A percentile compares a stretch with the other conserved stretches of the same genome.
phyloP scores from a whole-genome alignment of 2,888 invertebrate genomes.

The Cosmia pyralina region DNA sequence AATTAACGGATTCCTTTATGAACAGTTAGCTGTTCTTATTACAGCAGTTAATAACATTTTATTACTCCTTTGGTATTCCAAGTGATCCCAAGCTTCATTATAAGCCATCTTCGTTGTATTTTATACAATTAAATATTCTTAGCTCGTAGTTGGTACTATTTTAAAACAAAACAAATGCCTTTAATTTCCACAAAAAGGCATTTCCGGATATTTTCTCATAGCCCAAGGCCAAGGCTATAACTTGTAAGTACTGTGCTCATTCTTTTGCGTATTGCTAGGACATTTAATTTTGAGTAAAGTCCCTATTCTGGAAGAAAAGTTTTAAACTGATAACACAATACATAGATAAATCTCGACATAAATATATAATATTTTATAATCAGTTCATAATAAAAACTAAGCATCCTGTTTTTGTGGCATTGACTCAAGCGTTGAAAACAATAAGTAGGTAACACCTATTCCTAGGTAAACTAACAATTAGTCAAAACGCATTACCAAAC shows the following conservation, averaged over 20 bases:
- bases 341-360: background rate
- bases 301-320: background rate
- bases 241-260: slow-evolving; percentile 23
- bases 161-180: slow-evolving; percentile 54
- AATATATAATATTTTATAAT: no score
- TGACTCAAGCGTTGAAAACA: background rate
- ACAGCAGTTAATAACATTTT: slow-evolving; percentile 42
- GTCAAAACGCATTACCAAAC: no score
- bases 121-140: slow-evolving; percentile 57
- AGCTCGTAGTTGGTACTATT: slow-evolving; percentile 35
- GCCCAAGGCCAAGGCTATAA: slow-evolving; percentile 27
- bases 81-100: slow-evolving; percentile 43
- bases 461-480: no score
- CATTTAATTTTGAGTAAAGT: background rate
- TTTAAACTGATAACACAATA: background rate
- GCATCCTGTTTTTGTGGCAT: background rate
- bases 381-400: no score
- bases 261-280: slow-evolving; percentile 16
- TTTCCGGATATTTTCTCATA: slow-evolving; percentile 30
- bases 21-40: slow-evolving; percentile 35
- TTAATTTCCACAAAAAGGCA: slow-evolving; percentile 38
- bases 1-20: slow-evolving; percentile 32
- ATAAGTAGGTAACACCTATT: no score
- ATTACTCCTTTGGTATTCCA: slow-evolving; percentile 36
- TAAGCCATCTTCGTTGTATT: slow-evolving; percentile 54